Percentiles rank a stretch among this genome's conserved stretches.
Evolutionary conservation across 1,140 invertebrate genomes (phyloP).

Genomic region (Cepaea nemoralis): DNA sequence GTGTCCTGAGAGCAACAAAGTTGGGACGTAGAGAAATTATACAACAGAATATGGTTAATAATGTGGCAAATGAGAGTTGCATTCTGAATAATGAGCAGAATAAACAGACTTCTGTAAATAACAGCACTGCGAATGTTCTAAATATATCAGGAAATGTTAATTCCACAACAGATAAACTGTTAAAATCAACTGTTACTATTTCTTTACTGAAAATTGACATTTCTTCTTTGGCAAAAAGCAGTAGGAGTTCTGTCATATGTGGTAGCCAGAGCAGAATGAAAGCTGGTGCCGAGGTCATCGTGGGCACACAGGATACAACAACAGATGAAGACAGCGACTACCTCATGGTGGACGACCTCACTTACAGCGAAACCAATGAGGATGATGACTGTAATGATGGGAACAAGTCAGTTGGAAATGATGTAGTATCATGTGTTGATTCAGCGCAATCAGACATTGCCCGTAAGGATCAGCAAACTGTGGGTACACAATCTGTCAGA

Average conservation of each 20-base stretch:
- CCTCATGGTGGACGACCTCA: slow-evolving; percentile 34
- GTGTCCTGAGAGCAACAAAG: too few relatives aligned
- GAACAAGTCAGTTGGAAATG: neutral
- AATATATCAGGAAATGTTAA: neutral
- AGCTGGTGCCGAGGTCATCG: neutral
- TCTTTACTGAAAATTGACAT: neutral
- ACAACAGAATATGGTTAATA: too few relatives aligned
- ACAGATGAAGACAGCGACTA: slow-evolving; percentile 38
- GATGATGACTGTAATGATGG: slow-evolving; percentile 12
- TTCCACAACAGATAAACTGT: neutral
- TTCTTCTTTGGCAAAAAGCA: neutral
- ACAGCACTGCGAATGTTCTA: neutral
- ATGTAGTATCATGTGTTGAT: neutral
- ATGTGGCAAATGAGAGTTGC: neutral
- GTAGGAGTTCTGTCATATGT: neutral
- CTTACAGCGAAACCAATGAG: slow-evolving; percentile 35
- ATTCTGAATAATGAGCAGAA: neutral
- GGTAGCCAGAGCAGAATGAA: neutral
- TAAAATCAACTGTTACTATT: neutral
- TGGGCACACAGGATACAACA: slow-evolving; percentile 16
- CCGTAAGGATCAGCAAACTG: too few relatives aligned
- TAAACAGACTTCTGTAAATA: neutral
- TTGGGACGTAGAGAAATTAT: too few relatives aligned
- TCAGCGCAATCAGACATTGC: neutral
- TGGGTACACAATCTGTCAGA: too few relatives aligned